A percentile compares a stretch with the other conserved stretches of the same genome.
Conservation (phyloP, 2,888 invertebrate genomes). For the Bimastos eiseni region DNA sequence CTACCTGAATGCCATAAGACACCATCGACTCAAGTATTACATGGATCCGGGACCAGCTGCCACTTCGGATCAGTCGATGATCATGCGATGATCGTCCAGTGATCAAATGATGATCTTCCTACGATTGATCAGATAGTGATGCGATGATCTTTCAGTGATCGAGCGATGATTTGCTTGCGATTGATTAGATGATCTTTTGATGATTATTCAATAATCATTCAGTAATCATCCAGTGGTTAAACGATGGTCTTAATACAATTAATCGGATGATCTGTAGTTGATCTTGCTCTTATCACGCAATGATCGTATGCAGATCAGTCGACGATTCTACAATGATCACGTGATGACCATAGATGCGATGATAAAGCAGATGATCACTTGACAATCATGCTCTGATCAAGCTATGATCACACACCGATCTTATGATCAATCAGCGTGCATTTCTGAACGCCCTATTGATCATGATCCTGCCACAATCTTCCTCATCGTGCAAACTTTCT, state of each 20-base stretch:
- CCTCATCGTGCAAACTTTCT: not conserved
- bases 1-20: not conserved
- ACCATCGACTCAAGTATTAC: constrained; percentile 1
- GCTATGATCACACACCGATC: not conserved
- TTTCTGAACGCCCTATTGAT: not conserved
- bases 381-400: not conserved
- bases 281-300: not conserved
- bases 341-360: not conserved
- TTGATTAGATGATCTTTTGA: not conserved
- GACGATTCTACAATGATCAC: not conserved
- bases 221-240: not conserved
- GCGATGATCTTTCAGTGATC: not conserved
- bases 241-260: too few relatives aligned
- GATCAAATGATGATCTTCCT: not conserved
- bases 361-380: not conserved
- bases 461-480: not conserved
- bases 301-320: not conserved
- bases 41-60: not conserved
- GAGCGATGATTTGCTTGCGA: not conserved
- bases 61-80: not conserved
- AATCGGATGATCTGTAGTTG: too few relatives aligned
- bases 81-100: not conserved
- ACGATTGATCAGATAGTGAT: too few relatives aligned
- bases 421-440: not conserved
- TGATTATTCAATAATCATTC: not conserved